Evolutionary conservation across 1,140 invertebrate genomes (phyloP).

Genomic region (Drosophila triauraria): DNA sequence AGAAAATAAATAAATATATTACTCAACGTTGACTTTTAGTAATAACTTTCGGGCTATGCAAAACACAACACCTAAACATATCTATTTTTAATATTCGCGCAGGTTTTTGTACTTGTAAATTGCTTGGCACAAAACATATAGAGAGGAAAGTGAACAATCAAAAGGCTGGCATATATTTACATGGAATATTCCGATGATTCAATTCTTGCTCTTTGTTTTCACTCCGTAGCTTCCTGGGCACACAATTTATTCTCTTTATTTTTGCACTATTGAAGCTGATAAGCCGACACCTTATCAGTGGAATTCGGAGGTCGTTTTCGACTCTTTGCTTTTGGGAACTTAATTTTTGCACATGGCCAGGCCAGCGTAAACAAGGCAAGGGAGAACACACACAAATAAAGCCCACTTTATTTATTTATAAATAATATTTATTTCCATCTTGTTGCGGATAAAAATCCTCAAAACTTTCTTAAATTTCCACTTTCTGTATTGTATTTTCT

Average conservation of each 20-base stretch:
- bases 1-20: constrained; percentile 18
- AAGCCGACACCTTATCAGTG: constrained; percentile 35
- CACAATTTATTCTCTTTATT: constrained; percentile 2
- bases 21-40: constrained; percentile 15
- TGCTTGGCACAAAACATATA: constrained; percentile 49
- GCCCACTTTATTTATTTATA: constrained; percentile 30
- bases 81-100: constrained; percentile 21
- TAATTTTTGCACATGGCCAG: constrained; percentile 33
- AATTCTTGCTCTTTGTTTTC: constrained; percentile 23
- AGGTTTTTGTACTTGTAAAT: constrained; percentile 73
- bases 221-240: constrained; percentile 6
- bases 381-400: constrained; percentile 1
- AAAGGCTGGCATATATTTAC: constrained; percentile 60
- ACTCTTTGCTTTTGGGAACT: constrained; percentile 13
- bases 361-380: constrained; percentile 17
- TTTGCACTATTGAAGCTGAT: constrained; percentile 33
- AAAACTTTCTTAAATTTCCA: constrained; percentile 18
- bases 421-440: constrained; percentile 41
- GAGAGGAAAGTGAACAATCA: constrained; percentile 30
- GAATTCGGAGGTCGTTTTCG: constrained; percentile 10
- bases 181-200: constrained; percentile 49
- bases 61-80: constrained; percentile 13
- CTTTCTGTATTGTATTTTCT: constrained; percentile 26
- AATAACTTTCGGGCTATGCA: background rate
- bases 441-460: background rate